These are phyloP conservation scores for Caenorhabditis brenneri DNA, from an alignment of 1,140 invertebrate species.

Conservation along the genomic window DNA sequence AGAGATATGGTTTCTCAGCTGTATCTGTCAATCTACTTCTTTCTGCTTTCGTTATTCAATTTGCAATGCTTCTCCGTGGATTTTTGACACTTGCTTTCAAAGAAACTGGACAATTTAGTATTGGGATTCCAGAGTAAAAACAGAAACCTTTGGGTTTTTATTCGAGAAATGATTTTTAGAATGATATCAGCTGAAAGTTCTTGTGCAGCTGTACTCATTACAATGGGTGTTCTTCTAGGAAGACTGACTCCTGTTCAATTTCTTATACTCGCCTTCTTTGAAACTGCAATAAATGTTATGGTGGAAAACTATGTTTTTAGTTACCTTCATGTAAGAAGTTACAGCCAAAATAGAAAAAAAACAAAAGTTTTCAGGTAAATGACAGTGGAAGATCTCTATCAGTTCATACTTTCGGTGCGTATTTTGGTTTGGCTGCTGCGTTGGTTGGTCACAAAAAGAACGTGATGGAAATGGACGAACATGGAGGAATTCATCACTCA, in stretches of 20 bases:
- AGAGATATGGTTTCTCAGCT: conserved; percentile 82
- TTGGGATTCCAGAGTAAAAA: conserved; percentile 46
- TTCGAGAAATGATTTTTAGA: conserved; percentile 62
- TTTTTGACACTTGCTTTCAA: conserved; percentile 56
- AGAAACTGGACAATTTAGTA: conserved; percentile 45
- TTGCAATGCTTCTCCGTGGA: conserved; percentile 53
- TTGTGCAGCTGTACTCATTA: conserved; percentile 73
- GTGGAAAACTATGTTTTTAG: conserved; percentile 72
- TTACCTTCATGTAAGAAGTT: conserved; percentile 69
- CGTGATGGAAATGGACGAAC: conserved; percentile 64
- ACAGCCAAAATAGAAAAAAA: not conserved
- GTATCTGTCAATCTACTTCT: conserved; percentile 85
- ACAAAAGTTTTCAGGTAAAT: conserved; percentile 44
- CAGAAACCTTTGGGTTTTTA: not conserved
- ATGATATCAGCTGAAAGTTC: conserved; percentile 73
- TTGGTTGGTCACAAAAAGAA: conserved; percentile 65
- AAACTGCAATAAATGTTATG: conserved; percentile 70
- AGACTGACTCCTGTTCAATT: conserved; percentile 73
- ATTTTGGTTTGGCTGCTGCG: conserved; percentile 61
- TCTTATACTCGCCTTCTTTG: conserved; percentile 72
- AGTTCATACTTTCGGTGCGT: conserved; percentile 62
- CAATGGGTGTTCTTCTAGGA: conserved; percentile 74
- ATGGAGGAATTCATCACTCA: conserved; percentile 72
- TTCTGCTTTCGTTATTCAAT: conserved; percentile 64
- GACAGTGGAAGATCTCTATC: conserved; percentile 66